phyloP scores from a whole-genome alignment of 2,797 vertebrate species.

The Notolabrus celidotus region DNA sequence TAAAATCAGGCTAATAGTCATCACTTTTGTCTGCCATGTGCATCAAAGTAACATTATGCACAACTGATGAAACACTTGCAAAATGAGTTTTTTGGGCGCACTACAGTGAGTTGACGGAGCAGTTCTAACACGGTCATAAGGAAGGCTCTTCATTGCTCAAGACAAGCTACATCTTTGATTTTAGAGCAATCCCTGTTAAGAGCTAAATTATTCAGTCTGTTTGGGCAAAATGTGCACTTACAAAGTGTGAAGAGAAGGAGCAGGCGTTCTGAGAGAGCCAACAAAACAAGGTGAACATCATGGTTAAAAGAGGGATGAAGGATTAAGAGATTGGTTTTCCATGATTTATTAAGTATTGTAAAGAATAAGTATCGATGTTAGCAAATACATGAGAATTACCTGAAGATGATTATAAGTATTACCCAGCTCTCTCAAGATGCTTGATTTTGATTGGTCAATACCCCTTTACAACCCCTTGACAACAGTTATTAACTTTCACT shows the following conservation, averaged over 20 bases:
- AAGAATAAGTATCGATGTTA: neutral
- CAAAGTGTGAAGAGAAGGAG: conserved; percentile 23
- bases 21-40: conserved; percentile 19
- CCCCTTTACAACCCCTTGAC: too few relatives aligned
- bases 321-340: too few relatives aligned
- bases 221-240: conserved; percentile 32
- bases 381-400: neutral
- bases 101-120: conserved; percentile 43
- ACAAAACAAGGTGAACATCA: conserved; percentile 26
- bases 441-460: too few relatives aligned
- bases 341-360: neutral
- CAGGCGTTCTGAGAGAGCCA: conserved; percentile 29
- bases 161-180: conserved; percentile 65
- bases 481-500: too few relatives aligned
- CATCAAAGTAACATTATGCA: conserved; percentile 65
- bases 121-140: conserved; percentile 32
- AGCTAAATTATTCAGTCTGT: conserved; percentile 68
- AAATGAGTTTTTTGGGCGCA: conserved; percentile 63
- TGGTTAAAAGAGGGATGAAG: conserved; percentile 17
- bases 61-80: conserved; percentile 70
- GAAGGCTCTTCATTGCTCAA: conserved; percentile 28
- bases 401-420: too few relatives aligned
- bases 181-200: conserved; percentile 51
- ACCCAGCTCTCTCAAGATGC: too few relatives aligned
- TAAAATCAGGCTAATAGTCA: conserved; percentile 38